phyloP scores from a whole-genome alignment of 2,113 vertebrate species.

The Psilopsiagon aurifrons region DNA sequence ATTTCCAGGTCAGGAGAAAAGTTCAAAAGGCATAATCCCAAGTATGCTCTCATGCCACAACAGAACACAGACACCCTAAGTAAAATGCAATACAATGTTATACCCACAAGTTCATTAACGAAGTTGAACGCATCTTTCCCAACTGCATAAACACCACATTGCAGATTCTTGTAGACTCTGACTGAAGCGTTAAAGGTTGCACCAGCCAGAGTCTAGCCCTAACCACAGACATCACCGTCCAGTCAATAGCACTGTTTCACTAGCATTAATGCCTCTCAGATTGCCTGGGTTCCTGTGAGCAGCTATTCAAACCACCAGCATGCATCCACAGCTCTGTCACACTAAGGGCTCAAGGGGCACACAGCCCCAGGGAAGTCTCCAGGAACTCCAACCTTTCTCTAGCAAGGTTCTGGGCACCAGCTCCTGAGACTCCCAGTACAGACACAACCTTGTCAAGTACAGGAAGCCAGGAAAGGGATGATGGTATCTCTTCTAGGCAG shows the following conservation, averaged over 20 bases:
- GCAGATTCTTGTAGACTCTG: not conserved
- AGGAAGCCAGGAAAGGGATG: not conserved
- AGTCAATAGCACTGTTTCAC: not conserved
- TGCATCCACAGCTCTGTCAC: not conserved
- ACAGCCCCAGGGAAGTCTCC: not conserved
- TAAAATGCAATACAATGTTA: not conserved
- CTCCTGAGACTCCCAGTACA: accelerated
- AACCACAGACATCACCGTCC: accelerated
- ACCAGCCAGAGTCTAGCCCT: not conserved
- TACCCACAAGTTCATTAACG: not conserved
- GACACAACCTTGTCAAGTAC: not conserved
- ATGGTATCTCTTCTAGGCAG: not conserved
- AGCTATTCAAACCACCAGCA: not conserved
- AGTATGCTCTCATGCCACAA: not conserved
- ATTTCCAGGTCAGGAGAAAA: not conserved
- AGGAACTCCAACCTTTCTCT: not conserved
- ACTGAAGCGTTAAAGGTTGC: not conserved
- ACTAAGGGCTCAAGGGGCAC: accelerated
- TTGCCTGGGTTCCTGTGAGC: not conserved
- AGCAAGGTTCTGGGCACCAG: not conserved
- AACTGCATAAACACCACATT: not conserved
- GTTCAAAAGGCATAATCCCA: not conserved
- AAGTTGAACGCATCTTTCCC: not conserved
- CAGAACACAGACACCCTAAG: not conserved
- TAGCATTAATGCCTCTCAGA: not conserved